phyloP scores from a whole-genome alignment of 2,888 invertebrate genomes.

The Eupsilia transversa region DNA sequence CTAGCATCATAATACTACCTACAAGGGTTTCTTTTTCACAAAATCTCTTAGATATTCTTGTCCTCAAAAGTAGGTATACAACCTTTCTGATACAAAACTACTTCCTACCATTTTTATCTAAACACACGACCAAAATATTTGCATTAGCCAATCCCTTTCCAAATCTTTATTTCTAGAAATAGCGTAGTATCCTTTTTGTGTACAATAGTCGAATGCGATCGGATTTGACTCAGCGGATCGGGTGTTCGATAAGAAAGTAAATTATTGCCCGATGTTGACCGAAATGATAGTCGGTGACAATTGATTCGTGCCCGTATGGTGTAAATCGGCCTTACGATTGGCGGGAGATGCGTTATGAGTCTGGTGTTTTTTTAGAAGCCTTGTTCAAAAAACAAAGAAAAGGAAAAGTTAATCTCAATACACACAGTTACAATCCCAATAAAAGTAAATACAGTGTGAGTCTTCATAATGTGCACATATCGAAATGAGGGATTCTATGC shows the following conservation, averaged over 20 bases:
- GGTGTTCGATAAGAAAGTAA: constrained; percentile 84
- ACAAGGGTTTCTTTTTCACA: neutral
- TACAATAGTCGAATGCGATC: constrained; percentile 71
- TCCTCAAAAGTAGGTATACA: neutral
- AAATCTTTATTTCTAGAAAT: constrained; percentile 69
- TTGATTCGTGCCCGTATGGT: constrained; percentile 72
- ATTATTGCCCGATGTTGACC: constrained; percentile 84
- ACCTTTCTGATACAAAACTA: constrained; percentile 17
- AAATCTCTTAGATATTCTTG: neutral
- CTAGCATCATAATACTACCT: too few relatives aligned
- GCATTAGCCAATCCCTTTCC: constrained; percentile 69
- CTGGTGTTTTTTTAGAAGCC: constrained; percentile 3
- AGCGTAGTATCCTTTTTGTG: constrained; percentile 70
- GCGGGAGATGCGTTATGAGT: constrained; percentile 52
- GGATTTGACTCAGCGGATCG: constrained; percentile 83
- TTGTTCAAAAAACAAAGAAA: too few relatives aligned
- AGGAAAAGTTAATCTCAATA: too few relatives aligned
- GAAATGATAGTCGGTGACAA: constrained; percentile 69
- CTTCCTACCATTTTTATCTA: constrained; percentile 50
- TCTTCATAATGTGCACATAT: too few relatives aligned
- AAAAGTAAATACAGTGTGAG: too few relatives aligned
- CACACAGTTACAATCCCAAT: too few relatives aligned
- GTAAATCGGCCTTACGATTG: constrained; percentile 67
- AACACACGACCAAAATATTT: constrained; percentile 69
- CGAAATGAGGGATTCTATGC: too few relatives aligned